Evolutionary conservation across 2,113 vertebrate genomes (phyloP), one percentile per base, ranked within the genome.

Genomic region (Sinocyclocheilus grahami): DNA sequence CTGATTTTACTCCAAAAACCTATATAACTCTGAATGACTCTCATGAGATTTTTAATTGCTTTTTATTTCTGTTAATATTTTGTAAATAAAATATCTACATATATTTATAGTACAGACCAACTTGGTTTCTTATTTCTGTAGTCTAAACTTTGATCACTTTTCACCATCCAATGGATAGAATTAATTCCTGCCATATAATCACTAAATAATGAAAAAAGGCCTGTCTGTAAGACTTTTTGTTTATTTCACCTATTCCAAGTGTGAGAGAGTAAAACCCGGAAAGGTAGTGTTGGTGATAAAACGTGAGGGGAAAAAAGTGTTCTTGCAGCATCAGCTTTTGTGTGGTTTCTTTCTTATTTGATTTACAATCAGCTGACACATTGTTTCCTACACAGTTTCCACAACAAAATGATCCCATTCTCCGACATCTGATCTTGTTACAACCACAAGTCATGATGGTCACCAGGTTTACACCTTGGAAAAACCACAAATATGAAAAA

Each of bases 261-360:
- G 20, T 16, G 7, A 46, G 3, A 65, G 24, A 16, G 39, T 5
- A 42, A 24, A 1, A 80, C 20, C 51, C 13, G 51, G 18, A 58
- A 60, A 24, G 37, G 27, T 33, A 27, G 3, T 53, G 27, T 20
- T 55, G 53, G 16, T 37, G 27, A 37, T 16, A 60, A 60, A 60
- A 60, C 20, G 3, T 10, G 58, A n/a, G 22, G 58, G 48, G 8
- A 10, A 37, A 62, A 58, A 5, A 79, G 53, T 22, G 33, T 60
- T 62, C 58, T 62, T 62, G 33, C 78, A 81, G n/a, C 60, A 27
- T 81, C 78, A 81, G 78, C 22, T 62, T 79, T 80, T 80, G 11
- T 80, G 78, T 62, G 78, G 55, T 60, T 71, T 12, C 69, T 72
- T 72, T n/a, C 22, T 63, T 63, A 42, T 63, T 22, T 2, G 20